Evolutionary conservation across 1,140 invertebrate species (phyloP), one percentile per base, ranked within the genome.

Genomic region (Oscheius sp.): DNA sequence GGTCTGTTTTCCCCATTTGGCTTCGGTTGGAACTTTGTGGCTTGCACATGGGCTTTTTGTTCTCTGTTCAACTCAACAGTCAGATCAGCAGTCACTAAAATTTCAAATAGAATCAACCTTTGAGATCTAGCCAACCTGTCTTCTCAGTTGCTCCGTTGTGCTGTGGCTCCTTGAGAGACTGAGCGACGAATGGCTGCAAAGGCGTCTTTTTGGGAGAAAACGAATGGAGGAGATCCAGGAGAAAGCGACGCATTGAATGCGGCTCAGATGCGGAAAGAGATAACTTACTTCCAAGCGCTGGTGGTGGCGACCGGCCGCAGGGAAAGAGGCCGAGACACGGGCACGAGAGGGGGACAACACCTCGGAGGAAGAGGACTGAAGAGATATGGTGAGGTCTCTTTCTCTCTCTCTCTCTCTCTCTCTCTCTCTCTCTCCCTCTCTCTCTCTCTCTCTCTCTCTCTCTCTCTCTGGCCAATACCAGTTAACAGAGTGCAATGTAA

Each of bases 11-110:
- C 26, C n/a, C 18, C 18, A 34, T 18, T 23, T 15, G 45, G 28
- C 63, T 68, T 70, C 65, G 68, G 35, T 23, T 68, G 73, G 58
- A 61, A 75, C 52, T 72, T 75, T n/a, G 67, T 65, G 4, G 73
- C 73, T 2, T 68, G 63, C 4, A 75, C 73, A n/a, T 61, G 42
- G 20, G 67, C 73, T 18, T 72, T 75, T 28, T 75, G 73, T 62
- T 75, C 73, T 36, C 68, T 15, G 26, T 65, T 66, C 67, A 75
- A 61, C 35, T 75, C 73, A 10, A 75, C 63, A 1, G 67, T 70
- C 31, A 75, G 46, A 45, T 69, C 73, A 29, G 69, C 67, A 26
- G 32, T 64, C 13, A 46, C 68, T 3, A 58, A 31, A 46, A 35
- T n/a, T n/a, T n/a, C n/a, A 69, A 23, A 29, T 3, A 32, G 20